phyloP scores from a whole-genome alignment of 1,140 invertebrate species.

The Drosophila mauritiana region DNA sequence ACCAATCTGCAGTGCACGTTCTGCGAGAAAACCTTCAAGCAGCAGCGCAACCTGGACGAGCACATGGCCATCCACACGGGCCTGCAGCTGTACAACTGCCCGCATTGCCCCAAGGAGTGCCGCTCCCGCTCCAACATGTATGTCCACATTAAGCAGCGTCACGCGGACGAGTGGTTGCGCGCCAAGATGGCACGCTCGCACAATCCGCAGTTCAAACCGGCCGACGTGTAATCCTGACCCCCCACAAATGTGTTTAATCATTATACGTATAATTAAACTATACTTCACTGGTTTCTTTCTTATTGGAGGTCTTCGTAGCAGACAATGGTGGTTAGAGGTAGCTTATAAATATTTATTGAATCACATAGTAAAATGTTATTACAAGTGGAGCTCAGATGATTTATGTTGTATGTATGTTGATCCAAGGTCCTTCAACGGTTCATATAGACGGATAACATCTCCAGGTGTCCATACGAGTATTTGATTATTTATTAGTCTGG shows the following conservation, averaged over 20 bases:
- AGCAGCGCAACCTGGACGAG: constrained; percentile 75
- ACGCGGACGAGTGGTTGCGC: constrained; percentile 73
- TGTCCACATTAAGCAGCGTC: constrained; percentile 79
- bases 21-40: constrained; percentile 78
- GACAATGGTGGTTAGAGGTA: no score
- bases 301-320: neutral
- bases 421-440: no score
- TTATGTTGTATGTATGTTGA: no score
- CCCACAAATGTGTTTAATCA: constrained; percentile 3
- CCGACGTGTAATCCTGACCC: constrained; percentile 3
- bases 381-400: no score
- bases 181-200: constrained; percentile 79
- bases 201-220: constrained; percentile 73
- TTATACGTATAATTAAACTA: constrained; percentile 12
- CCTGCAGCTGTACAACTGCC: constrained; percentile 78
- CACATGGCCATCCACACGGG: constrained; percentile 84
- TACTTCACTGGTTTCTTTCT: neutral
- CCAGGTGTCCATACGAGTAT: no score
- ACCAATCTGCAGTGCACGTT: constrained; percentile 74
- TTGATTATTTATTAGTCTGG: neutral
- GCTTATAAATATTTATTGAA: no score
- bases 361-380: no score
- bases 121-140: constrained; percentile 83
- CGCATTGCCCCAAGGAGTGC: constrained; percentile 81
- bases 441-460: no score